A percentile compares a stretch with the other conserved stretches of the same genome.
Evolutionary conservation across 2,113 vertebrate species (phyloP).

Genomic region (Gallinago undulata): DNA sequence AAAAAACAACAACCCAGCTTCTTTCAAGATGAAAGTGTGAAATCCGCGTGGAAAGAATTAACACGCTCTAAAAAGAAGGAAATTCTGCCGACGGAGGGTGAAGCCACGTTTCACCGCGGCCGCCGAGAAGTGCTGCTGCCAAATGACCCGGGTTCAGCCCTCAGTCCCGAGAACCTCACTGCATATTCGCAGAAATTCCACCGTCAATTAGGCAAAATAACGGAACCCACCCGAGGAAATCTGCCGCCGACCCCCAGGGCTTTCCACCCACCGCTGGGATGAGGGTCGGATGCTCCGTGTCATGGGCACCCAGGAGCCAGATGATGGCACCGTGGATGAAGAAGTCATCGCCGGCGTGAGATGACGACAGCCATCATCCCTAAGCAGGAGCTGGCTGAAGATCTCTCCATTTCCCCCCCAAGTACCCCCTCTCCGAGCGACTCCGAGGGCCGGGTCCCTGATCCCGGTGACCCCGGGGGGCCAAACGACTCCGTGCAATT

Average conservation of each 20-base stretch:
- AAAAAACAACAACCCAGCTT: not conserved
- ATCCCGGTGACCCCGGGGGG: not conserved
- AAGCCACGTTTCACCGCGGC: slow-evolving; percentile 18
- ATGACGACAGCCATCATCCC: not conserved
- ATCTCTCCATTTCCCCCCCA: not conserved
- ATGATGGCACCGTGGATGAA: not conserved
- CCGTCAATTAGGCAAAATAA: slow-evolving; percentile 75
- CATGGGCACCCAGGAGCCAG: not conserved
- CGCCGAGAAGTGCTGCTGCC: slow-evolving; percentile 47
- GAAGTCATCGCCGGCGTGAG: not conserved
- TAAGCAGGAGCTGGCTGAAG: not conserved
- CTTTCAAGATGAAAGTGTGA: not conserved
- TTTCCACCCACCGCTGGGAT: not conserved
- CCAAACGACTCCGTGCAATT: slow-evolving; percentile 53
- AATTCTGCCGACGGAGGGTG: not conserved
- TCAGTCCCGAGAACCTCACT: slow-evolving; percentile 61
- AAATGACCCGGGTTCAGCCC: slow-evolving; percentile 67
- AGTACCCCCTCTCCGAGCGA: not conserved
- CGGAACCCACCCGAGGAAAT: slow-evolving; percentile 59
- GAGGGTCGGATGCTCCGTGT: not conserved
- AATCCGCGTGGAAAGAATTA: slow-evolving; percentile 5
- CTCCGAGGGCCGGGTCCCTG: not conserved
- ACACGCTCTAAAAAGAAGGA: not conserved
- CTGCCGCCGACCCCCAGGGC: not conserved
- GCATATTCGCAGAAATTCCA: slow-evolving; percentile 73